A percentile compares a stretch with the other conserved stretches of the same genome.
Conservation (phyloP, 2,113 vertebrate species). For the Grammomys surdaster region DNA sequence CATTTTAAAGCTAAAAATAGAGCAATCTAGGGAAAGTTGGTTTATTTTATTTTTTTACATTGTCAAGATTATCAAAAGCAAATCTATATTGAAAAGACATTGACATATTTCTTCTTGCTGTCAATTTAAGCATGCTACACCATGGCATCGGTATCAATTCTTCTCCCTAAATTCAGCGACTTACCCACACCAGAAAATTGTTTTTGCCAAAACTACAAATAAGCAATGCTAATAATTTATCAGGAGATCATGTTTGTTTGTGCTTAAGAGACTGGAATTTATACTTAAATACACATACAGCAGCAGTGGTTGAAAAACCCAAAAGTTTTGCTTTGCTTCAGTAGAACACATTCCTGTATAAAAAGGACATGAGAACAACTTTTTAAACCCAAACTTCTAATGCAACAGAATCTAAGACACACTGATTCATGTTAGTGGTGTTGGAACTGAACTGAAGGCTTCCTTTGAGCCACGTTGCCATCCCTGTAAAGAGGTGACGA, state of each 20-base stretch:
- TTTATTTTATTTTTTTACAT: not conserved
- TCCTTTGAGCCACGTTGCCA: not conserved
- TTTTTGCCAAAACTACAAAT: not conserved
- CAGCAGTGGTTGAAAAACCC: not conserved
- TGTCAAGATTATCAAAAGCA: not conserved
- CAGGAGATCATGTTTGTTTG: not conserved
- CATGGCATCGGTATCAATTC: not conserved
- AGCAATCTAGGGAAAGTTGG: not conserved
- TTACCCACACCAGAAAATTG: not conserved
- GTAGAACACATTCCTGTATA: not conserved
- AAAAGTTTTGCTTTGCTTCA: not conserved
- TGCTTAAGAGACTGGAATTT: not conserved
- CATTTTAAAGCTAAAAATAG: not conserved
- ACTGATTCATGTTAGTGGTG: not conserved
- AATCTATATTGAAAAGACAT: not conserved
- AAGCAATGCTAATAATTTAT: not conserved
- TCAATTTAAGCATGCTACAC: not conserved
- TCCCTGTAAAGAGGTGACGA: rapidly evolving
- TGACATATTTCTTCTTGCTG: not conserved
- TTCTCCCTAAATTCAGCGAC: not conserved
- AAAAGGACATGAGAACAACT: not conserved
- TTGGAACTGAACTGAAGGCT: not conserved
- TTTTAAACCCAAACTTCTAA: not conserved
- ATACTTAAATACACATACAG: not conserved
- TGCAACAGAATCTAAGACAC: not conserved